Evolutionary conservation across 1,140 invertebrate genomes (phyloP).

Genomic region (Macrobrachium nipponense): DNA sequence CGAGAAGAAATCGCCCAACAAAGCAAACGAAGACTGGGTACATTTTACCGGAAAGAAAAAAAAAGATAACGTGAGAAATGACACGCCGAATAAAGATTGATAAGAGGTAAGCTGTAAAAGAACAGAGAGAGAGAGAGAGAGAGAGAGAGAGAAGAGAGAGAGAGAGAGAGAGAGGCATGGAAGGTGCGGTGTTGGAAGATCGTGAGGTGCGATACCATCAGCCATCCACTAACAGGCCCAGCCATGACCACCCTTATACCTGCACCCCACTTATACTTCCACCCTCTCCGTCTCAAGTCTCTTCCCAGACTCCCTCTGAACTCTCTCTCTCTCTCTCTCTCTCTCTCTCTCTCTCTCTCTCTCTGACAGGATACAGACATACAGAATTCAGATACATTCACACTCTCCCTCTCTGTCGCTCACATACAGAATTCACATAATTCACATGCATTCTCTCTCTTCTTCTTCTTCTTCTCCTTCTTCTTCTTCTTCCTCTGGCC

Average conservation of each 20-base stretch:
- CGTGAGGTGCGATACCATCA: conserved; percentile 24
- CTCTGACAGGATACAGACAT: not conserved
- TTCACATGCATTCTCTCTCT: not conserved
- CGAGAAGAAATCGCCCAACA: too few species aligned
- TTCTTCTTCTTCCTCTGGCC: not conserved
- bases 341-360: not conserved
- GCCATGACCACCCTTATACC: not conserved
- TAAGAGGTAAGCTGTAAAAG: too few species aligned
- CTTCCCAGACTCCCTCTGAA: not conserved
- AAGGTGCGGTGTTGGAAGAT: conserved; percentile 9
- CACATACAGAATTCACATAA: not conserved
- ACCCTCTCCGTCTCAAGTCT: not conserved
- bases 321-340: not conserved
- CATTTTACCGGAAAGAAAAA: too few species aligned
- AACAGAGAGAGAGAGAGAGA: not conserved
- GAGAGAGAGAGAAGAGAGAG: not conserved
- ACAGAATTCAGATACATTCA: not conserved
- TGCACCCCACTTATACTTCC: not conserved
- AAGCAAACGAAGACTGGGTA: too few species aligned
- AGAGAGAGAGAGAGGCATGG: not conserved
- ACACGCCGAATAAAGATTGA: too few species aligned
- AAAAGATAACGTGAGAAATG: too few species aligned
- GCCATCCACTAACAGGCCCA: conserved; percentile 5
- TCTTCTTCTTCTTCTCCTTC: too few species aligned
- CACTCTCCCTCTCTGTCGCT: not conserved